These are phyloP conservation scores for Rhincodon typus DNA, from an alignment of 2,797 vertebrate genomes.

Conservation along the genomic window DNA sequence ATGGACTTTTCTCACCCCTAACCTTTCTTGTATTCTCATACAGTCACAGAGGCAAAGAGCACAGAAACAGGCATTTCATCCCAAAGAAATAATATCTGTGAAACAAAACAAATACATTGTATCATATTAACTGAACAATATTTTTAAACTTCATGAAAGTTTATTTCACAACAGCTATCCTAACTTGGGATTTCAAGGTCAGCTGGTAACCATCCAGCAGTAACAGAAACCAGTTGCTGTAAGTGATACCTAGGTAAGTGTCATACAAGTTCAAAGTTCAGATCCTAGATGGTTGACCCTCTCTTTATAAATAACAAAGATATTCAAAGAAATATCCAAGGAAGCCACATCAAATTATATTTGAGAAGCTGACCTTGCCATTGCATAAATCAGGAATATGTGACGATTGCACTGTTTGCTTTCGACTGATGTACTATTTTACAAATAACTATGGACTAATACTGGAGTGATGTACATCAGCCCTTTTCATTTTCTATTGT, in stretches of 20 bases:
- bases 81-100: not conserved
- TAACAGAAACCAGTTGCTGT: not conserved
- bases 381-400: not conserved
- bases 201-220: not conserved
- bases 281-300: not conserved
- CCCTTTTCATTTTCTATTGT: not conserved
- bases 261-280: not conserved
- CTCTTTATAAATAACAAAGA: not conserved
- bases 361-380: not conserved
- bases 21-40: not conserved
- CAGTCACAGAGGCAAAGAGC: too few species aligned
- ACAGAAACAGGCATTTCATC: too few species aligned
- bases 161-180: not conserved
- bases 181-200: not conserved
- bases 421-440: not conserved
- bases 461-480: too few species aligned
- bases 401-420: not conserved
- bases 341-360: not conserved
- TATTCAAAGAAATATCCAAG: slow-evolving; percentile 1
- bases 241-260: not conserved
- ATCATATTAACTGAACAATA: not conserved
- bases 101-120: not conserved
- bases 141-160: not conserved
- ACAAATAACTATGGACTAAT: not conserved
- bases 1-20: not conserved